Base-by-base conservation (phyloP, 2,113 vertebrate species). In the Gopherus flavomarginatus region DNA sequence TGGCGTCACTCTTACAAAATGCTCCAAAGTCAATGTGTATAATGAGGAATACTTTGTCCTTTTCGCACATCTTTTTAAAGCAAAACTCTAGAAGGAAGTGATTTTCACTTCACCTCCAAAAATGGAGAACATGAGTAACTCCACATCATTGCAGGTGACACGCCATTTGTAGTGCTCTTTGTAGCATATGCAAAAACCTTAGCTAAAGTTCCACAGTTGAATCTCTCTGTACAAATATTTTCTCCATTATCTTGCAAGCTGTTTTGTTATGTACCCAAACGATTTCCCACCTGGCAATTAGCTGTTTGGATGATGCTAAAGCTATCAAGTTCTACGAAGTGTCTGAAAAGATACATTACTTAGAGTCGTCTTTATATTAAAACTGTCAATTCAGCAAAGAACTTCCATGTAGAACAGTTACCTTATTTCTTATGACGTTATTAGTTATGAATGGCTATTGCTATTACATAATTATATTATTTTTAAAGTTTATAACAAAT, bases 81-180 rank as follows among this genome's bases (percentile, higher is more conserved):
- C 89, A 89, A 96, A 95, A 80, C 42, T 2, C 72, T 27, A 92
- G 81, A 87, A 96, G 88, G 85, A 94, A 50, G 69, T 9, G 91
- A 96, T 52, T 97, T 97, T 95, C 29, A 10, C 72, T 97, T 93
- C 94, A 97, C 92, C 94, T 97, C 89, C 93, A 57, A 72, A 89
- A 91, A 93, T 0, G 5, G 78, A 72, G 79, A 90, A 75, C 93
- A 88, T n/a, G 69, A 97, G 77, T 85, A 96, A 84, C 21, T 95
- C 56, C 80, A 87, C 87, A 85, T 90, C 89, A 57, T 49, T 49
- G 83, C 5, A 93, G 95, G 84, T 92, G 90, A 90, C 22, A 29
- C 3, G 22, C 88, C 91, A 75, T 44, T 90, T 91, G 57, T 44
- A 85, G 57, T 91, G 75, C 49, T 91, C 94, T 88, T 88, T 27